A percentile compares a stretch with the other conserved stretches of the same genome.
Evolutionary conservation across 2,888 invertebrate species (phyloP).

Genomic region (Ornithoptera priamus): DNA sequence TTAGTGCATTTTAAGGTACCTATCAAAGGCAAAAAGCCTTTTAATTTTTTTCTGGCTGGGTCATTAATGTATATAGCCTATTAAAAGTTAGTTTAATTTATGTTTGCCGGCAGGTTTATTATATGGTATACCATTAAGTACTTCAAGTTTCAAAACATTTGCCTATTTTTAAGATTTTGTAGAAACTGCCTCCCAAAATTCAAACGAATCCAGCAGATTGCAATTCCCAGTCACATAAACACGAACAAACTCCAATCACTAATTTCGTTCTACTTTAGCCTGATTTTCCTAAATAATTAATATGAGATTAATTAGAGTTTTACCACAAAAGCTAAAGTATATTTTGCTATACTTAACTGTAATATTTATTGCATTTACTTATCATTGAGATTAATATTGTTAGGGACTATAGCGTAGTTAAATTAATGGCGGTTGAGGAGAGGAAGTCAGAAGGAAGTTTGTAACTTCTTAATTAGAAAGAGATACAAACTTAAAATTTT

Average conservation of each 20-base stretch:
- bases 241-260: conserved; percentile 21
- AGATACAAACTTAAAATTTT: no score
- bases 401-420: not conserved
- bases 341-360: conserved; percentile 37
- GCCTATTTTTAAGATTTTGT: no score
- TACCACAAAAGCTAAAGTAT: conserved; percentile 34
- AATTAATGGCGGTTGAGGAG: not conserved
- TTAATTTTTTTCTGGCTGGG: no score
- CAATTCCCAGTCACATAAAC: conserved; percentile 1
- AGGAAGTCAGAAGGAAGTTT: no score
- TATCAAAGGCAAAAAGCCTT: no score
- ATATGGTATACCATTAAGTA: no score
- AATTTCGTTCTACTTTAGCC: conserved; percentile 19
- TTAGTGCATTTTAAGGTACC: no score
- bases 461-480: no score
- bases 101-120: no score
- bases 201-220: conserved; percentile 4
- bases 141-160: no score
- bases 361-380: conserved; percentile 10
- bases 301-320: conserved; percentile 36
- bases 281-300: conserved; percentile 34
- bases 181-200: not conserved
- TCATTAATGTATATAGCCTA: no score
- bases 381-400: not conserved
- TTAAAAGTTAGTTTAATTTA: no score